Base-by-base conservation (phyloP, 2,888 invertebrate genomes). In the Zaprionus lineosus region DNA sequence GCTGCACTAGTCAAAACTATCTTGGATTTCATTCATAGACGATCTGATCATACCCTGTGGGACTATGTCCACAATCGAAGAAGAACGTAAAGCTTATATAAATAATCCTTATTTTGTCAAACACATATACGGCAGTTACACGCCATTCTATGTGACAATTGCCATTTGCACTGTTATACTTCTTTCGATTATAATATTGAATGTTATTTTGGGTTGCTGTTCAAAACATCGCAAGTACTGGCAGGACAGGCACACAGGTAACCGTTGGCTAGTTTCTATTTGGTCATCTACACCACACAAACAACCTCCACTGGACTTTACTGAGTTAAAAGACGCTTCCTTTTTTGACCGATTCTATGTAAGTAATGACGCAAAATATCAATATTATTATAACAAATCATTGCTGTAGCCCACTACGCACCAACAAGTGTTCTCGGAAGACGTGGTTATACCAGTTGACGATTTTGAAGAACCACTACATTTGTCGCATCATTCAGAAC, bases 201-300 rank as follows among this genome's bases (percentile, higher is more conserved):
- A 97, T 89, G 91, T 96, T 19, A 92, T 94, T 24, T 93, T 95
- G 87, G 95, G 96, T 86, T 96, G 94, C 88, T 95, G 96, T 88
- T 96, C 96, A 0, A 93, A 93, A 74, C 93, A 96, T 88, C 93
- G 93, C 1, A 91, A 92, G 28, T 97, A 97, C 87, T 97, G 97
- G 97, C 92, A 93, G 72, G 94, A 96, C 86, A 92, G 94, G 71
- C 94, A 95, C 88, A 19, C 86, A 94, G 96, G 96, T 40, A 96
- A 95, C 88, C 94, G 95, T 84, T 96, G 95, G 95, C 91, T 96
- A 58, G 93, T 95, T 11, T 94, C 96, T 1, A 91, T 97, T 88
- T 97, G 95, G 95, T 94, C 96, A 1, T 92, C 94, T 26, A 94
- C 95, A 3, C 96, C 96, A 0, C 94, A 95, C 87, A 94, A 94